A percentile compares a stretch with the other conserved stretches of the same genome.
phyloP scores from a whole-genome alignment of 2,113 vertebrate genomes.

The Alaudala cheleensis region DNA sequence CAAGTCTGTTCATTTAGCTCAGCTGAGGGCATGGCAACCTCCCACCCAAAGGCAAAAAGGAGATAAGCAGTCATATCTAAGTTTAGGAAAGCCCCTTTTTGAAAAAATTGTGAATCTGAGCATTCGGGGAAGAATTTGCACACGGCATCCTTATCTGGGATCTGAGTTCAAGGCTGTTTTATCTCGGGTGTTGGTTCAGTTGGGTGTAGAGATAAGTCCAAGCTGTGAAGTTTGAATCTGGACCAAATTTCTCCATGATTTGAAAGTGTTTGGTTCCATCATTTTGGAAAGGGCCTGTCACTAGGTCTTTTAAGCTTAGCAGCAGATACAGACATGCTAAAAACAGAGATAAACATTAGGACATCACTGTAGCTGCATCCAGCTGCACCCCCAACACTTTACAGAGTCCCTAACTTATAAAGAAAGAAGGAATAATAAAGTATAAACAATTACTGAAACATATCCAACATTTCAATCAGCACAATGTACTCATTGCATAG shows the following conservation, averaged over 20 bases:
- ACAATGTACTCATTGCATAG: neutral
- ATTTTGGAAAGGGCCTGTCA: neutral
- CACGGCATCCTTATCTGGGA: neutral
- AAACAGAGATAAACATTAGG: neutral
- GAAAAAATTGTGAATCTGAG: neutral
- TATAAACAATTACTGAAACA: neutral
- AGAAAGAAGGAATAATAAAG: neutral
- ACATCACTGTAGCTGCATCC: neutral
- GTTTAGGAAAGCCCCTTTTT: neutral
- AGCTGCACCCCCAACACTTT: neutral
- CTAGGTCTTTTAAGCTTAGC: neutral
- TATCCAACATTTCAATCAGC: neutral
- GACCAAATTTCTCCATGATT: neutral
- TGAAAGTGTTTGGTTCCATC: neutral
- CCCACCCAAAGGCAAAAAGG: neutral
- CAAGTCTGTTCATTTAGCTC: accelerated
- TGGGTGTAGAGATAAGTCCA: slow-evolving; percentile 1
- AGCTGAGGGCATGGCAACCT: neutral
- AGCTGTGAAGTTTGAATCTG: slow-evolving; percentile 29
- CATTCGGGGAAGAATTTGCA: neutral
- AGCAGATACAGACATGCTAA: neutral
- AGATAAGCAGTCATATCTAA: neutral
- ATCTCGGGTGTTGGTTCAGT: slow-evolving; percentile 16
- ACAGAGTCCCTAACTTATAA: neutral
- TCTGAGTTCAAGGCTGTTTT: slow-evolving; percentile 26